These are phyloP conservation scores for Mamestra brassicae DNA, from an alignment of 2,888 invertebrate species.

Conservation along the genomic window DNA sequence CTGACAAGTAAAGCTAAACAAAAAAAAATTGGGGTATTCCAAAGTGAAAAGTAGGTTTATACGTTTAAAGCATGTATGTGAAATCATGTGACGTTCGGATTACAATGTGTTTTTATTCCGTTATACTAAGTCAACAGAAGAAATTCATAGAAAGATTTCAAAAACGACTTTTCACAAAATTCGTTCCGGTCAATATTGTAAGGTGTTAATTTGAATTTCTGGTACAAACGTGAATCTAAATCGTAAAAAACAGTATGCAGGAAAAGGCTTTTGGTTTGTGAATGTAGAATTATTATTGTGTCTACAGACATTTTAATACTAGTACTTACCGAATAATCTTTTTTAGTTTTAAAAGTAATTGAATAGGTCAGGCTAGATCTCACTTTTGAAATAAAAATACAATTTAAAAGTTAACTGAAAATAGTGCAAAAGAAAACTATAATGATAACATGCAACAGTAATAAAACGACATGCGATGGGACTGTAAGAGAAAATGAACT, in stretches of 20 bases:
- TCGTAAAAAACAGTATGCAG: background rate
- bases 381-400: constrained; percentile 22
- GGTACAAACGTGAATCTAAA: background rate
- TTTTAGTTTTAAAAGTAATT: background rate
- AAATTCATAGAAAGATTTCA: background rate
- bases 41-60: background rate
- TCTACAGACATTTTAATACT: background rate
- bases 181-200: background rate
- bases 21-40: background rate
- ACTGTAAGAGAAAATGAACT: constrained; percentile 57
- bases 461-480: constrained; percentile 28
- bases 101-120: constrained; percentile 2
- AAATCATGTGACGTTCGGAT: background rate
- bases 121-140: background rate
- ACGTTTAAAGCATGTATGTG: background rate
- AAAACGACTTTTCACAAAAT: background rate
- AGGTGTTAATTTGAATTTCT: background rate
- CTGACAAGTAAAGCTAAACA: background rate
- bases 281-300: too few species aligned
- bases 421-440: background rate
- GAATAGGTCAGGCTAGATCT: background rate
- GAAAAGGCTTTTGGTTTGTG: background rate
- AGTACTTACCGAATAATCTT: constrained; percentile 17
- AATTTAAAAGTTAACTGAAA: background rate
- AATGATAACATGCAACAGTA: background rate